phyloP scores from a whole-genome alignment of 2,113 vertebrate species.

The Cygnus atratus region DNA sequence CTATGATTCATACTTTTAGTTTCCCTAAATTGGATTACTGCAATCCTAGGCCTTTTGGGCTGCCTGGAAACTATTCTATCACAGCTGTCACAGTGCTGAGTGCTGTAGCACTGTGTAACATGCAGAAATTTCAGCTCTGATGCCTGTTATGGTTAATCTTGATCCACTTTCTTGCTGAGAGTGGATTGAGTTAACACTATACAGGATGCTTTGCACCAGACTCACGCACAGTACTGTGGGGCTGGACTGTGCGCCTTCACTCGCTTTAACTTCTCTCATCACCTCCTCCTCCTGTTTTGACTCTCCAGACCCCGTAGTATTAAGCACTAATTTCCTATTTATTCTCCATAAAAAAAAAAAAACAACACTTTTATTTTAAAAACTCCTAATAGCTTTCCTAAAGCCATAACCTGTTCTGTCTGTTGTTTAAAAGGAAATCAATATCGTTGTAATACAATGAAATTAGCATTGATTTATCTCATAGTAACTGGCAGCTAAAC shows the following conservation, averaged over 20 bases:
- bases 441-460: conserved; percentile 72
- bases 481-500: conserved; percentile 57
- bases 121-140: neutral
- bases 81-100: neutral
- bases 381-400: conserved; percentile 57
- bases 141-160: neutral
- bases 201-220: rapidly evolving
- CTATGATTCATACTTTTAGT: neutral
- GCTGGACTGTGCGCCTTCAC: neutral
- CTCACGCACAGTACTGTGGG: neutral
- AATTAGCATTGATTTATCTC: conserved; percentile 74
- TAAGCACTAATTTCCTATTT: conserved; percentile 21
- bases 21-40: conserved; percentile 6
- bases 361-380: neutral
- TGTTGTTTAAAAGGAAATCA: conserved; percentile 72
- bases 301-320: neutral
- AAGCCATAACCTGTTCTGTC: conserved; percentile 66
- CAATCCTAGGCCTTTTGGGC: neutral
- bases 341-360: conserved; percentile 6
- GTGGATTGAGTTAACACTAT: neutral
- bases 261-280: rapidly evolving
- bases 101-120: neutral
- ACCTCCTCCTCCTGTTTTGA: neutral
- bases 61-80: neutral
- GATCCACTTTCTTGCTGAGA: neutral